These are phyloP conservation scores for Xiphorhynchus erythropygius DNA, from an alignment of 2,797 vertebrate genomes.

Conservation along the genomic window DNA sequence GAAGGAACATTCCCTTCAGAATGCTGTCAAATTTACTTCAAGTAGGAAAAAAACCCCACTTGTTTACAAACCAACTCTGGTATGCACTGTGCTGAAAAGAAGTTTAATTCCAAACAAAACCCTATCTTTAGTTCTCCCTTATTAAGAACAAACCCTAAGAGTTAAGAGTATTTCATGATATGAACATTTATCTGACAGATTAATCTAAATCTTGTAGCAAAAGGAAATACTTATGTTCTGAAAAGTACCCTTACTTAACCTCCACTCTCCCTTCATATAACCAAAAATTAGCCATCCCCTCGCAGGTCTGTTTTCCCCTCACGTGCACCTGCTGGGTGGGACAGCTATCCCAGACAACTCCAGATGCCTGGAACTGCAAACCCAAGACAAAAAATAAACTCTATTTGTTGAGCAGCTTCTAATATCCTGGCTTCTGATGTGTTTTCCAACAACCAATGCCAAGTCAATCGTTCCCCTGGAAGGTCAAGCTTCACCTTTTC, in stretches of 20 bases:
- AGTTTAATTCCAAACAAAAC: not conserved
- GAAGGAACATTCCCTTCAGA: not conserved
- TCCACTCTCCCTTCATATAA: not conserved
- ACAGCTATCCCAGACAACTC: not conserved
- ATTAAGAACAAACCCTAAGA: not conserved
- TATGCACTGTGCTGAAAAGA: not conserved
- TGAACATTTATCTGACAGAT: not conserved
- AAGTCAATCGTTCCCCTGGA: not conserved
- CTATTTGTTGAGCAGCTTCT: not conserved
- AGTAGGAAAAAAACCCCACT: not conserved
- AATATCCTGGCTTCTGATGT: not conserved
- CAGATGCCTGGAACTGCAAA: not conserved
- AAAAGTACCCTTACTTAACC: not conserved
- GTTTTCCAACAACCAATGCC: not conserved
- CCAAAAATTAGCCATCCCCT: not conserved
- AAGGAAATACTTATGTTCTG: not conserved
- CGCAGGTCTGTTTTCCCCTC: not conserved
- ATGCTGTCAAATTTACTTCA: not conserved
- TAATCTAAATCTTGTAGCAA: not conserved
- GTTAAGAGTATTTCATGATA: not conserved
- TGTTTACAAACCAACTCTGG: not conserved
- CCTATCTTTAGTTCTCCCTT: not conserved
- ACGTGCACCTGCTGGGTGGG: not conserved
- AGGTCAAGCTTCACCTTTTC: not conserved
- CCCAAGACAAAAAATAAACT: not conserved